Evolutionary conservation across 2,113 vertebrate species (phyloP).

Genomic region (Sitta europaea): DNA sequence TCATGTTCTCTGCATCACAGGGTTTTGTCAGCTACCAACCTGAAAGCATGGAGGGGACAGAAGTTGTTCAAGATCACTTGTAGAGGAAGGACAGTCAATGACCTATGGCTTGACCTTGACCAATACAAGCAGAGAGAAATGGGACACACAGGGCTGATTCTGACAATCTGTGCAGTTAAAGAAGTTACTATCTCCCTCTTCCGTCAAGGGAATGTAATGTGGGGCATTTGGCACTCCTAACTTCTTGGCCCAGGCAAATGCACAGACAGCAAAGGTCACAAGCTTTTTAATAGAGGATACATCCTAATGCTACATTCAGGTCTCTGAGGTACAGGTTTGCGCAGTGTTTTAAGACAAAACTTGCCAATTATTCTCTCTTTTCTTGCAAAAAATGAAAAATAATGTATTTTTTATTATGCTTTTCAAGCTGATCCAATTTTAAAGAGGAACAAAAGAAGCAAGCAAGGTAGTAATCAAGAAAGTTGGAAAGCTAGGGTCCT

Average conservation of each 20-base stretch:
- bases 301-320: not conserved
- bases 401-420: not conserved
- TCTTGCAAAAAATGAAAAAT: not conserved
- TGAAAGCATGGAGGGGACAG: not conserved
- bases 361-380: not conserved
- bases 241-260: not conserved
- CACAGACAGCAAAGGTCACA: not conserved
- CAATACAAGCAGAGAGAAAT: not conserved
- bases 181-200: not conserved
- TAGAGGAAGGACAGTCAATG: not conserved
- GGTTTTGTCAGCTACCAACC: not conserved
- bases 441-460: not conserved
- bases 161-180: not conserved
- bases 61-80: accelerated
- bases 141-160: not conserved
- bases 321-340: not conserved
- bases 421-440: not conserved
- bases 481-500: not conserved
- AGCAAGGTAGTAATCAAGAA: not conserved
- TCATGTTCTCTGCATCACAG: not conserved
- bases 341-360: not conserved
- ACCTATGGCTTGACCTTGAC: not conserved
- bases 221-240: not conserved
- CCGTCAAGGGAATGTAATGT: not conserved
- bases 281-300: not conserved